phyloP scores from a whole-genome alignment of 37 sponge, comb jelly and placozoan genomes.

The Ephydatia muelleri region DNA sequence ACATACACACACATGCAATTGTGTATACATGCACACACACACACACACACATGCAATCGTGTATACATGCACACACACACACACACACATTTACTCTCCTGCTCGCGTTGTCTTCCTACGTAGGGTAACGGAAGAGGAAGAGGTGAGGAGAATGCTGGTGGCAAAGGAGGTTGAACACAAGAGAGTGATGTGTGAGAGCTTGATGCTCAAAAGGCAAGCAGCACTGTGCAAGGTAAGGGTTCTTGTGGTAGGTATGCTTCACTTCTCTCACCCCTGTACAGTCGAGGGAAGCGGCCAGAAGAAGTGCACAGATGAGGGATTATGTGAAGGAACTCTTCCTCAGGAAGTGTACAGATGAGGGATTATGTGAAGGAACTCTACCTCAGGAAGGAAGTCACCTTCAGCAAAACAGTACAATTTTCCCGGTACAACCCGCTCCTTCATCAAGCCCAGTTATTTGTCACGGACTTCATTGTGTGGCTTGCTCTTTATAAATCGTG shows the following conservation, averaged over 20 bases:
- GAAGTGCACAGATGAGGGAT: slow-evolving; percentile 8
- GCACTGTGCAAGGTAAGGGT: background rate
- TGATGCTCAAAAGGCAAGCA: background rate
- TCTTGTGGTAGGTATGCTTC: too few species aligned
- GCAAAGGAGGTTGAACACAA: background rate
- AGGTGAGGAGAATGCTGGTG: background rate
- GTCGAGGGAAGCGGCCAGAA: background rate
- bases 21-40: too few species aligned
- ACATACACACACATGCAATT: too few species aligned
- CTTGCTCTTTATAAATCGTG: too few species aligned
- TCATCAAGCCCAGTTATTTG: too few species aligned
- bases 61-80: too few species aligned
- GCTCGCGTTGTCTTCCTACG: background rate
- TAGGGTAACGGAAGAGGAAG: slow-evolving; percentile 22
- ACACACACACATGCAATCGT: too few species aligned
- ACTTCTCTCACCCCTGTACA: background rate
- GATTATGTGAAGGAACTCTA: slow-evolving; percentile 14
- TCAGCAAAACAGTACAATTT: background rate
- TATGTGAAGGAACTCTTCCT: background rate
- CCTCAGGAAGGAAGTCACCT: slow-evolving; percentile 7
- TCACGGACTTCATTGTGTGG: too few species aligned
- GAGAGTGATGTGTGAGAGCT: slow-evolving; percentile 21
- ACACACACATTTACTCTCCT: too few species aligned
- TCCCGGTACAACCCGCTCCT: background rate
- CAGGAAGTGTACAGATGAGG: background rate